Conservation (phyloP, 1,140 invertebrate genomes). For the Branchinecta lynchi region DNA sequence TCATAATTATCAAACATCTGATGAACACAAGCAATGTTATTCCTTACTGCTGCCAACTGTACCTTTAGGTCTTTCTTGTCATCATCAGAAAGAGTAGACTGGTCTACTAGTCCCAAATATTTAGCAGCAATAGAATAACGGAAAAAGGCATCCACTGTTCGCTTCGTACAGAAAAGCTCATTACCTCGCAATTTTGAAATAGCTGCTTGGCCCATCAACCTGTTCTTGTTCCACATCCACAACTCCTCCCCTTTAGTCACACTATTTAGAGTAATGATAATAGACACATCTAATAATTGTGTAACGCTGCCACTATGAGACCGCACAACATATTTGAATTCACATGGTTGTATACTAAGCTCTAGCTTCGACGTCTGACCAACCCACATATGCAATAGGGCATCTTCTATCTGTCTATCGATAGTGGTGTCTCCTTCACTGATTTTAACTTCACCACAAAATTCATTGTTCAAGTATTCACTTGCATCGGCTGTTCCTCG, state of each 20-base stretch:
- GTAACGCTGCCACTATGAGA: background rate
- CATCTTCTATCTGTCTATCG: background rate
- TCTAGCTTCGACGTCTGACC: background rate
- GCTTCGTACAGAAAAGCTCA: background rate
- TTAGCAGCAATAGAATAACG: background rate
- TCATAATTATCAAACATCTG: background rate
- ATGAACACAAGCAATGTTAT: background rate
- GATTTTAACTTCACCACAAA: background rate
- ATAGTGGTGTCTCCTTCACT: background rate
- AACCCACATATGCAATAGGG: background rate
- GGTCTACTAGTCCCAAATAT: background rate
- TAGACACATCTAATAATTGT: background rate
- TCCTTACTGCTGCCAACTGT: background rate
- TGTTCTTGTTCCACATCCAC: background rate
- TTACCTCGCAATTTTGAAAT: background rate
- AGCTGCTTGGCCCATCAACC: background rate
- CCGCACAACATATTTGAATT: background rate
- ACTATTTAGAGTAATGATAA: background rate
- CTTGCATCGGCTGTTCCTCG: background rate
- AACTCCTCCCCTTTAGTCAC: background rate
- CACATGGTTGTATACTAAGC: background rate
- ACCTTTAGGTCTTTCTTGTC: background rate
- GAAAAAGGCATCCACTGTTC: background rate
- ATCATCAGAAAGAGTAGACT: background rate
- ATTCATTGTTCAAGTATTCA: background rate